A percentile compares a stretch with the other conserved stretches of the same genome.
Evolutionary conservation across 2,113 vertebrate genomes (phyloP).

Genomic region (Tragelaphus imberbis): DNA sequence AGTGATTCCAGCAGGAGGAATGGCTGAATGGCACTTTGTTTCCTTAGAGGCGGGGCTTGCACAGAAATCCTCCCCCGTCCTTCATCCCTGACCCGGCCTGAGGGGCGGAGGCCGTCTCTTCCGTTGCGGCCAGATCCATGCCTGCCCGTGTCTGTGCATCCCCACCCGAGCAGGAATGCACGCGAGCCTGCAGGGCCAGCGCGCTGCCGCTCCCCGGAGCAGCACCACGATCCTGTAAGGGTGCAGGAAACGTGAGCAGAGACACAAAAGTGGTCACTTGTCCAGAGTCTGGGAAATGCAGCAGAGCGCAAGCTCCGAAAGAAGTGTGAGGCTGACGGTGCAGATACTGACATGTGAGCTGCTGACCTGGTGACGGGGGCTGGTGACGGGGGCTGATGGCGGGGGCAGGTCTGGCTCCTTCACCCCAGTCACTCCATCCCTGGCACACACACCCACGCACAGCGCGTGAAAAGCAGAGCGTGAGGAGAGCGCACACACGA

Average conservation of each 20-base stretch:
- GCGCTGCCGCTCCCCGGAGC: neutral
- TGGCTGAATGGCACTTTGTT: neutral
- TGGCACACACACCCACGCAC: accelerated
- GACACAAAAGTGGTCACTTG: neutral
- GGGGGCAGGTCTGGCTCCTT: neutral
- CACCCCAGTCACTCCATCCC: accelerated
- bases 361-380: neutral
- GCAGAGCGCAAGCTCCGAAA: neutral
- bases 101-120: neutral
- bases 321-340: neutral
- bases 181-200: neutral
- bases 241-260: neutral
- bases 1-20: neutral
- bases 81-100: neutral
- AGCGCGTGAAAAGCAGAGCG: neutral
- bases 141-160: neutral
- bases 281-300: neutral
- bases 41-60: neutral
- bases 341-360: too few relatives aligned
- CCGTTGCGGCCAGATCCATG: neutral
- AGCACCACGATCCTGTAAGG: neutral
- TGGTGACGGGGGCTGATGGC: neutral
- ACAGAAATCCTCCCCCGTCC: neutral
- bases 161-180: neutral
- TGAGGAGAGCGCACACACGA: neutral